Percentiles rank a stretch among this genome's conserved stretches.
phyloP scores from a whole-genome alignment of 37 sponge, comb jelly and placozoan species.

The Ephydatia muelleri region DNA sequence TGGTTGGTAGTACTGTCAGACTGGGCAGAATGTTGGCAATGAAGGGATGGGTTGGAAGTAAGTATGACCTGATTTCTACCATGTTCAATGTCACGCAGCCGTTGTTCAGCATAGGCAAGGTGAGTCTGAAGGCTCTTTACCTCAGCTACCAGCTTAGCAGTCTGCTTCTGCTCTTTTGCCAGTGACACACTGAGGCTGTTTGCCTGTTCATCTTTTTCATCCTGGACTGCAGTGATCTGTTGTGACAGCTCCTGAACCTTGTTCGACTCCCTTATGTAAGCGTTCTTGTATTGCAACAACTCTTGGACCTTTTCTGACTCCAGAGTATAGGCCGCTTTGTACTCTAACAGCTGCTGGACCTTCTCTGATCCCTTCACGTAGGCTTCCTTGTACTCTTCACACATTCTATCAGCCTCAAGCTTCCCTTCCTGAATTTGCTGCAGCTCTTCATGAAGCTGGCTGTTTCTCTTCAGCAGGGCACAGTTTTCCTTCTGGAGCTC shows the following conservation, averaged over 20 bases:
- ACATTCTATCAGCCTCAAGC: neutral
- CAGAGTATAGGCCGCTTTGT: neutral
- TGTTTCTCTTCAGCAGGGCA: constrained; percentile 8
- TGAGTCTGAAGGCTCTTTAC: constrained; percentile 21
- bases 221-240: neutral
- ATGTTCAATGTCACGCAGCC: constrained; percentile 15
- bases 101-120: neutral
- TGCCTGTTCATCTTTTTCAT: neutral
- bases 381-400: neutral
- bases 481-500: constrained; percentile 10
- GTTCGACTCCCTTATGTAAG: neutral
- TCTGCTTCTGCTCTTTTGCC: constrained; percentile 1
- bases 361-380: neutral
- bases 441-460: constrained; percentile 9
- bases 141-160: constrained; percentile 3
- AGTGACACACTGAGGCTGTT: neutral
- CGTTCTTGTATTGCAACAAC: too few relatives aligned
- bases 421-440: neutral
- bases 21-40: neutral
- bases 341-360: neutral
- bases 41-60: neutral
- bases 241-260: neutral
- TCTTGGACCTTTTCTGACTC: too few relatives aligned
- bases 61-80: neutral
- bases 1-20: neutral